Conservation (phyloP, 2,888 invertebrate species). For the Caenorhabditis macrosperma region DNA sequence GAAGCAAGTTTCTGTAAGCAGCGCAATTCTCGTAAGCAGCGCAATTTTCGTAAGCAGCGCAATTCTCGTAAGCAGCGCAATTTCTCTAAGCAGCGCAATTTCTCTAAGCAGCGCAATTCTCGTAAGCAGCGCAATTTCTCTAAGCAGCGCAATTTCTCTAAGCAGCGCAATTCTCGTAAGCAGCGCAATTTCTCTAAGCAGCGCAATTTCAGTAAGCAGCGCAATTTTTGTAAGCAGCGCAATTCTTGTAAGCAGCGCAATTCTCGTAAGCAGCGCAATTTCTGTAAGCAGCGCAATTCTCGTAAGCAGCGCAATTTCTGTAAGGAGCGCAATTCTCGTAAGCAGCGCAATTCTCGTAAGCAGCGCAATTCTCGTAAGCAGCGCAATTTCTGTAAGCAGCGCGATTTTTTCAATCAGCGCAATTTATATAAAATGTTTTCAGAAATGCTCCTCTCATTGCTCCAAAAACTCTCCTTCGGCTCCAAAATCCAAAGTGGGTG, state of each 20-base stretch:
- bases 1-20: no score
- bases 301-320: no score
- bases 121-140: neutral
- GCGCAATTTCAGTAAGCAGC: no score
- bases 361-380: no score
- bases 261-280: no score
- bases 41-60: neutral
- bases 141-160: no score
- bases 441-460: conserved; percentile 19
- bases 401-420: neutral
- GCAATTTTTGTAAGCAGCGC: no score
- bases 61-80: neutral
- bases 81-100: no score
- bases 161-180: neutral
- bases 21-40: neutral
- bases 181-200: neutral
- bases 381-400: no score
- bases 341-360: neutral
- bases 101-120: neutral
- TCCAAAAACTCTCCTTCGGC: neutral
- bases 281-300: neutral
- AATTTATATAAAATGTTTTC: conserved; percentile 7
- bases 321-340: neutral
- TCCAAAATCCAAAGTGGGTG: conserved; percentile 6
- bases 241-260: neutral